Evolutionary conservation across 2,888 invertebrate genomes (phyloP).

Genomic region (Cryptocephalus primarius): DNA sequence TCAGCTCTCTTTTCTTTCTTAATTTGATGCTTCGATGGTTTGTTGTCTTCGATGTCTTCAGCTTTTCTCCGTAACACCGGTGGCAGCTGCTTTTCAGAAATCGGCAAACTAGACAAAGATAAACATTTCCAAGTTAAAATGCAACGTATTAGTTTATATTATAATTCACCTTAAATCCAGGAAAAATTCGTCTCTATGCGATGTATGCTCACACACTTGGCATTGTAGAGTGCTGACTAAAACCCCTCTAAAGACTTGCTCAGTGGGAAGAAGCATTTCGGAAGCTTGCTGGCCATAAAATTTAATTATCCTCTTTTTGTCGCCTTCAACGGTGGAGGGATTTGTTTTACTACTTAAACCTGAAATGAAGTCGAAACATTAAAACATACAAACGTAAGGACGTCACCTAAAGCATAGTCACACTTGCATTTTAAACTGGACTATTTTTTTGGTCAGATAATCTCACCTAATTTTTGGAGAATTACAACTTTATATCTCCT

Average conservation of each 20-base stretch:
- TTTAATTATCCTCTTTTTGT: conserved; percentile 66
- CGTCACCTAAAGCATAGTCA: too few relatives aligned
- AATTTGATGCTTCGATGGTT: conserved; percentile 52
- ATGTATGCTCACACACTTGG: conserved; percentile 77
- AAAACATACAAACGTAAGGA: too few relatives aligned
- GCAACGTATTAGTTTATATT: not conserved
- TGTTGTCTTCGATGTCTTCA: conserved; percentile 39
- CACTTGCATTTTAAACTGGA: too few relatives aligned
- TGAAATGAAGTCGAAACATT: conserved; percentile 4
- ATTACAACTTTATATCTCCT: conserved; percentile 77
- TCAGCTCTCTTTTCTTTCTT: conserved; percentile 53
- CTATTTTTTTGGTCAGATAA: too few relatives aligned
- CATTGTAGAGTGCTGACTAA: conserved; percentile 84
- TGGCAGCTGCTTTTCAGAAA: conserved; percentile 65
- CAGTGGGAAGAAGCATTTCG: conserved; percentile 66
- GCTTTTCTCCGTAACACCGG: conserved; percentile 44
- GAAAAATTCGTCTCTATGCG: conserved; percentile 84
- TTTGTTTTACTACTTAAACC: conserved; percentile 57
- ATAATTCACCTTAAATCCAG: conserved; percentile 57
- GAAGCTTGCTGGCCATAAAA: conserved; percentile 74
- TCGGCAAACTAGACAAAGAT: conserved; percentile 59
- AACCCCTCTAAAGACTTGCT: conserved; percentile 88
- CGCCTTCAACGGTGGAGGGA: conserved; percentile 65
- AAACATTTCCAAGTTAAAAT: conserved; percentile 1
- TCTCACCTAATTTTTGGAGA: conserved; percentile 55